Evolutionary conservation across 2,113 vertebrate genomes (phyloP), one percentile per base, ranked within the genome.

Genomic region (Zonotrichia leucophrys): DNA sequence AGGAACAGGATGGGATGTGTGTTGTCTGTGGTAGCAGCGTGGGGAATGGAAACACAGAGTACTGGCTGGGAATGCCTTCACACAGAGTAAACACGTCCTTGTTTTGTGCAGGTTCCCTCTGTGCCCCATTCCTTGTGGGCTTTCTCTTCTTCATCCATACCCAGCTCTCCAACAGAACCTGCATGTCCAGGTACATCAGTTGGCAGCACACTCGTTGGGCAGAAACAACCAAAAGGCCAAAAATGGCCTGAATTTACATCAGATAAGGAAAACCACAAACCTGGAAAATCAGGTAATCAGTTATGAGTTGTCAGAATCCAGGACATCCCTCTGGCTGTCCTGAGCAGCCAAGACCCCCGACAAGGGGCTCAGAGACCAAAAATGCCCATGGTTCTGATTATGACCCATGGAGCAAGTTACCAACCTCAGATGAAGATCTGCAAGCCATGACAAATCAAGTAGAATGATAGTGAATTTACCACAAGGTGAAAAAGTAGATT

Each of bases 171-270:
- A 1, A 0, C 16, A 10, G 21, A 59, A 42, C 35, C 41, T 64
- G 39, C 12, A 4, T 0, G 4, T 24, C 73, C 49, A 42, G 27
- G 30, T 42, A 4, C 27, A 2, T 14, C 44, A 22, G 8, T 2
- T 79, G 42, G 11, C 37, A 19, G 5, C 28, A 15, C 10, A 27
- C 16, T 1, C 25, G 7, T 31, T 68, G 50, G 42, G 46, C 39
- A 69, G 60, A 72, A 91, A 78, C 14, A 60, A 47, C 10, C 50
- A 50, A 55, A 78, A 50, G 4, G 7, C 37, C 15, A 3, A 21
- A 66, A 74, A 22, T 9, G 0, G 4, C 44, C 39, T 25, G 27
- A 52, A 42, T 60, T 94, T 24, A 10, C 44, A 27, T 28, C 18
- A 46, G 8, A 33, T 64, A 24, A 31, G 9, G 21, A 68, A 60